Base-by-base conservation (phyloP, 2,113 vertebrate species). In the Eptatretus burgeri region DNA sequence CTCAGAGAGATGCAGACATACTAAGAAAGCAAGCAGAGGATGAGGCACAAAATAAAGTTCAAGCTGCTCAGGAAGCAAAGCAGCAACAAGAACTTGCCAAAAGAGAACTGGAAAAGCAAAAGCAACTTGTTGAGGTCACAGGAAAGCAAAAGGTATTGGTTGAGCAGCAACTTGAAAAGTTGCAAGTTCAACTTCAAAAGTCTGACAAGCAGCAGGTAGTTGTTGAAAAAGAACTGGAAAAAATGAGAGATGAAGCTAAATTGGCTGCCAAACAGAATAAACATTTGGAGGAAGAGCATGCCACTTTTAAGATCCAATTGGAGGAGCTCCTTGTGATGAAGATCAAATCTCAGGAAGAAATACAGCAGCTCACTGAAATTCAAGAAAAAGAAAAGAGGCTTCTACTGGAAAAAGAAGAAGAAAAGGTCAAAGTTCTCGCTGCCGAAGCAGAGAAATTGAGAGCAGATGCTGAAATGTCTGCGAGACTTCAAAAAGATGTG, bases 141-240 rank as follows among this genome's bases (percentile, higher is more conserved):
- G 67, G 91, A 65, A 76, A 80, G 63, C 91, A 98, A 72, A 98
- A 95, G 72, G 81, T 82, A 0, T 83, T 85, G 71, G 83, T 95
- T 13, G 89, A 95, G 68, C 78, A 83, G 73, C 88, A 98, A 68
- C 80, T 95, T 67, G 75, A 82, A 2, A 80, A 84, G 10, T 80
- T 98, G 50, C 80, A 80, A 67, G 68, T 95, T 64, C 74, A 77
- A 71, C 78, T 95, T 64, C 87, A 93, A 17, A 82, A 95, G 69
- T 93, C 87, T 0, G 87, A 93, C 69, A 83, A 82, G 63, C 91
- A 98, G 75, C 93, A 93, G 66, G 64, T 66, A 65, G 71, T 93
- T 62, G 70, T 98, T 64, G 89, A 94, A 0, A 81, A 82, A 9
- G 89, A 94, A 76, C 78, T 93, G 70, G 80, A 85, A 70, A 83